phyloP scores from a whole-genome alignment of 2,888 invertebrate species.

The Melanostoma mellinum region DNA sequence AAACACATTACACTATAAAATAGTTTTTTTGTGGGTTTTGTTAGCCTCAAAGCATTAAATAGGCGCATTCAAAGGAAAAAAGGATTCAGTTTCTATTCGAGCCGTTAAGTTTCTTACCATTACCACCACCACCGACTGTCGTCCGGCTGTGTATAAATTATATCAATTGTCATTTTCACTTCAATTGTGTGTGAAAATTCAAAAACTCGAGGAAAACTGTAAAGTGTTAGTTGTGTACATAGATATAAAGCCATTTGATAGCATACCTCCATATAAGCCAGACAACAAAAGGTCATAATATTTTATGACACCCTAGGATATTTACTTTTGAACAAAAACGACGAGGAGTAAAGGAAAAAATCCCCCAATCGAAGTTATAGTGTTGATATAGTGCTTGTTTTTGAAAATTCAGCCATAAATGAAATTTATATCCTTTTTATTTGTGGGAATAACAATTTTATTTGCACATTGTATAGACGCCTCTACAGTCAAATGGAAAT shows the following conservation, averaged over 20 bases:
- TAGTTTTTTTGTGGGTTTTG: not conserved
- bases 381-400: slow-evolving; percentile 57
- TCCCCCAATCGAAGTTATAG: slow-evolving; percentile 52
- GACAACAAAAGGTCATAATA: slow-evolving; percentile 51
- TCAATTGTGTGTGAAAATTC: slow-evolving; percentile 67
- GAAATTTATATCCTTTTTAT: slow-evolving; percentile 67
- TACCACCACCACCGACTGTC: not conserved
- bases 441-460: slow-evolving; percentile 69
- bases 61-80: slow-evolving; percentile 9
- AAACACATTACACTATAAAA: not conserved
- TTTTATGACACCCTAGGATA: slow-evolving; percentile 60
- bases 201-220: slow-evolving; percentile 14
- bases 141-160: slow-evolving; percentile 16
- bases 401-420: slow-evolving; percentile 67
- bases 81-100: slow-evolving; percentile 18
- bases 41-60: slow-evolving; percentile 25
- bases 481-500: slow-evolving; percentile 3
- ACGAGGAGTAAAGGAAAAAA: not conserved
- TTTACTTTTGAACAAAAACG: slow-evolving; percentile 41
- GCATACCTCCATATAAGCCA: not conserved
- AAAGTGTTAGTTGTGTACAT: not conserved
- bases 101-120: not conserved
- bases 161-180: slow-evolving; percentile 55
- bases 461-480: slow-evolving; percentile 22
- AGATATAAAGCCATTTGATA: slow-evolving; percentile 15